Base-by-base conservation (phyloP, 2,113 vertebrate species). In the Podarcis cretensis region DNA sequence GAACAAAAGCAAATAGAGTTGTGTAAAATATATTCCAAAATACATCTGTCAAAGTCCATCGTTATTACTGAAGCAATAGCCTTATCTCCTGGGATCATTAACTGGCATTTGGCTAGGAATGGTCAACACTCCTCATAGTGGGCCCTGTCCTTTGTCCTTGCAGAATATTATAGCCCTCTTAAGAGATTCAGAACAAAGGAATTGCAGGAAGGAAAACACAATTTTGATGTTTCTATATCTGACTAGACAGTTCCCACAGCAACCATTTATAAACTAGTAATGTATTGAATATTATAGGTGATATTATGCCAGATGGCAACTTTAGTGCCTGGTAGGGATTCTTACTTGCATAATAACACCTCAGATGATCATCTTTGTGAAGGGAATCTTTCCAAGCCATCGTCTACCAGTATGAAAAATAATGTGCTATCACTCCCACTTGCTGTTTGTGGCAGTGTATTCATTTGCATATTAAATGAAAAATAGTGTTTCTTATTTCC, bases 131-230 rank as follows among this genome's bases (percentile, higher is more conserved):
- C 89, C 73, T 91, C 89, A 81, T 81, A 87, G 93, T 94, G 40
- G 40, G 89, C 82, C 90, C 92, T 89, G 91, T 95, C 76, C 90
- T 69, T 77, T 93, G 94, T 92, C 94, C 93, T 94, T 88, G 91
- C 91, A 87, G 90, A 94, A 95, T 95, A 94, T 90, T 90, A 14
- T 35, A 80, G 89, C 93, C 96, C 90, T 89, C 92, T 94, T 89
- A 89, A 96, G 92, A 89, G 92, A 95, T 63, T 94, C 90, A 96
- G 95, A 93, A 92, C 89, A 65, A 94, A 81, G 91, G 90, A 94
- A 57, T 85, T 81, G 84, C 94, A 35, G 65, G 79, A 86, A 78
- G 63, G 43, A 89, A 89, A 69, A 78, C 68, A 30, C 5, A 27
- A 23, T 69, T 83, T 84, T 84, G 63, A 85, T 92, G 91, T 93